Evolutionary conservation across 2,113 vertebrate genomes (phyloP), one percentile per base, ranked within the genome.

Genomic region (Hemiprocne comata): DNA sequence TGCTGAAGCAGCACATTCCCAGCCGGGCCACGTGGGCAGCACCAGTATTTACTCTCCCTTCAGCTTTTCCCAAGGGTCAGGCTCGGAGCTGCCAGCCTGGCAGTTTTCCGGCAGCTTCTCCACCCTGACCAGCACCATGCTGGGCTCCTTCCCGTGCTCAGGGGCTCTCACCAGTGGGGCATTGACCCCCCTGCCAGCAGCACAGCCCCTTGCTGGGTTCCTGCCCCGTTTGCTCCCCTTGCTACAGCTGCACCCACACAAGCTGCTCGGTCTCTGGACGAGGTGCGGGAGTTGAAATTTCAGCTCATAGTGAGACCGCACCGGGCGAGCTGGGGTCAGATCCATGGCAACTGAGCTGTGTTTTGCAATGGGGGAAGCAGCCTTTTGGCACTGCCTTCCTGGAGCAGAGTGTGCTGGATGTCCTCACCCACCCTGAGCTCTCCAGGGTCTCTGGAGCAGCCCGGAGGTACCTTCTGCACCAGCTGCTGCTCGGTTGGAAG

Each of bases 1-100:
- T 96, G 95, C 95, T 94, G 96, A 96, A 95, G 71, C 94, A 94
- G 96, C 95, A 92, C 93, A 86, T 96, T 97, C 94, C 92, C 64
- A 2, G 17, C 84, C 2, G 3, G 80, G 74, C 67, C 96, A 90
- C 85, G 90, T 91, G 89, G 87, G 91, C 77, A 93, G 60, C 85
- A 1, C 82, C 92, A 72, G 58, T 76, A 65, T 96, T 93, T 85
- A 40, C 72, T 94, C 91, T 91, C 67, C 67, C 33, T 85, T 77
- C 73, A 66, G 87, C 85, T 72, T 85, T 96, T 95, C 81, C 85
- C 74, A 57, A 85, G 95, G 94, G 93, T 95, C 95, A 92, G 70
- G 61, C 89, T 26, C 1, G 17, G 76, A 92, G 94, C 94, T 97
- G 93, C 94, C 94, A 90, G 70, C 51, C 81, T 86, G 93, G 91